Evolutionary conservation across 1,140 invertebrate genomes (phyloP).

Genomic region (Bombus turneri): DNA sequence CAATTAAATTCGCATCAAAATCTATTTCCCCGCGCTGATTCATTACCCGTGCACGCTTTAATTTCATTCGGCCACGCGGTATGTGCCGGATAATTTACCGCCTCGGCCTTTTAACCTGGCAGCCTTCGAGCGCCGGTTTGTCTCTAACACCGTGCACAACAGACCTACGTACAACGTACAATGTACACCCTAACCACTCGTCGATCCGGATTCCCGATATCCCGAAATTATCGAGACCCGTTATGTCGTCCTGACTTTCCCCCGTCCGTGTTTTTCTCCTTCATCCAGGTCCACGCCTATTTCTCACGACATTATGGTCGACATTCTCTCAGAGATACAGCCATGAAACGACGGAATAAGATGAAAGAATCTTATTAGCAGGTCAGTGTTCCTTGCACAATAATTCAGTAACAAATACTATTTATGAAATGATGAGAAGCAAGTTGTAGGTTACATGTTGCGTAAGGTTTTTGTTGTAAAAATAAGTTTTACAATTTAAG

Average conservation of each 20-base stretch:
- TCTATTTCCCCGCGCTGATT: slow-evolving; percentile 23
- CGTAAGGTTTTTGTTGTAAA: too few relatives aligned
- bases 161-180: neutral
- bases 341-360: neutral
- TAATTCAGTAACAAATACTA: neutral
- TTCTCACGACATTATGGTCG: slow-evolving; percentile 60
- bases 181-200: neutral
- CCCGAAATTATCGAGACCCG: slow-evolving; percentile 31
- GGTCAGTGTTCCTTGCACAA: neutral
- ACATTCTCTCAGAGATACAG: neutral
- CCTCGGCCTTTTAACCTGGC: slow-evolving; percentile 41
- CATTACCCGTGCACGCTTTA: slow-evolving; percentile 40
- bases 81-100: slow-evolving; percentile 44
- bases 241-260: slow-evolving; percentile 45
- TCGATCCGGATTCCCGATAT: slow-evolving; percentile 36
- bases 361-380: neutral
- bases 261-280: slow-evolving; percentile 40
- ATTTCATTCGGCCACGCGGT: slow-evolving; percentile 30
- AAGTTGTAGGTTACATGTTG: neutral
- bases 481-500: too few relatives aligned
- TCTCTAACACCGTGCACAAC: slow-evolving; percentile 25
- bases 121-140: slow-evolving; percentile 24
- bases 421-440: neutral
- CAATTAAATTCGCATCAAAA: slow-evolving; percentile 48
- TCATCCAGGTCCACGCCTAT: slow-evolving; percentile 52